Percentiles rank a stretch among this genome's conserved stretches.
These are phyloP conservation scores for Cotesia congregata DNA, from an alignment of 2,888 invertebrate species.

Conservation along the genomic window DNA sequence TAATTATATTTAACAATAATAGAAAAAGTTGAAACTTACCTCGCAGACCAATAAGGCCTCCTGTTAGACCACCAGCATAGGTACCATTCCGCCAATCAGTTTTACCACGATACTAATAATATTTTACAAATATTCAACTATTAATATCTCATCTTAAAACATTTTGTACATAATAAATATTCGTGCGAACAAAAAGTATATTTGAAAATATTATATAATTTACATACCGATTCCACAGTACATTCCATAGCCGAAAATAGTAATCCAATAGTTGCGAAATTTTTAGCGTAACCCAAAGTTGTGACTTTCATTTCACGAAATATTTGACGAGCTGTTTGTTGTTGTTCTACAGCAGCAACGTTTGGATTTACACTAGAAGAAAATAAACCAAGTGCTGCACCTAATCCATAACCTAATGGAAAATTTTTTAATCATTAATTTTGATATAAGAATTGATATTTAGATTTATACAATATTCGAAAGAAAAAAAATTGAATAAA, in stretches of 20 bases:
- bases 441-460: too few species aligned
- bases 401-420: constrained; percentile 88
- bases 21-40: constrained; percentile 70
- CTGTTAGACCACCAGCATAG: constrained; percentile 93
- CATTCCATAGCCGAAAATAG: constrained; percentile 97
- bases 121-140: constrained; percentile 5
- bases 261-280: constrained; percentile 95
- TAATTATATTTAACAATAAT: neutral
- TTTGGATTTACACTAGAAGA: constrained; percentile 96
- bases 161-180: neutral
- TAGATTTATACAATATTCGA: too few species aligned
- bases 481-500: too few species aligned
- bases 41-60: constrained; percentile 90
- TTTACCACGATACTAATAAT: constrained; percentile 83
- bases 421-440: neutral
- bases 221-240: constrained; percentile 87
- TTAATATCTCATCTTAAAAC: neutral
- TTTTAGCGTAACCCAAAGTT: constrained; percentile 94
- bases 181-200: neutral
- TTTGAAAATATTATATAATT: constrained; percentile 27
- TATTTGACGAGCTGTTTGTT: constrained; percentile 89
- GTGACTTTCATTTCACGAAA: constrained; percentile 92
- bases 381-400: constrained; percentile 95
- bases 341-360: constrained; percentile 80
- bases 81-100: constrained; percentile 98